Evolutionary conservation across 1,140 invertebrate genomes (phyloP).

Genomic region (Drosophila subpulchrella): DNA sequence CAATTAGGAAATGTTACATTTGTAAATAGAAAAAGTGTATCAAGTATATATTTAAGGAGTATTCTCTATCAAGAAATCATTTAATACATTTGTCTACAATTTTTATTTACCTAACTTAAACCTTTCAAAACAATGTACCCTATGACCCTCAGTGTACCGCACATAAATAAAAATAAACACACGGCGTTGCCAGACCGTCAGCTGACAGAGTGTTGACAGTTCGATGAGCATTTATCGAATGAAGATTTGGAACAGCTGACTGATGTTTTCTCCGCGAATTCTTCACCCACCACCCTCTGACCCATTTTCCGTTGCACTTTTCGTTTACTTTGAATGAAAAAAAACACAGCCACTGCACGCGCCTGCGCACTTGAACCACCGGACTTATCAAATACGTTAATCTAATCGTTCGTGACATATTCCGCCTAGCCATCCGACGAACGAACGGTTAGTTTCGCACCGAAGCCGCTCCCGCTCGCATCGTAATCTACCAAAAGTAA

Average conservation of each 20-base stretch:
- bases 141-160: conserved; percentile 2
- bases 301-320: conserved; percentile 17
- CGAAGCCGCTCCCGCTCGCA: conserved; percentile 48
- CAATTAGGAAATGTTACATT: neutral
- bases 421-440: conserved; percentile 8
- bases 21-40: neutral
- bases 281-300: conserved; percentile 4
- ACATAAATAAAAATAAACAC: conserved; percentile 44
- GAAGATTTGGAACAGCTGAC: conserved; percentile 21
- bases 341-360: conserved; percentile 22
- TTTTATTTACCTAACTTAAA: neutral
- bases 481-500: conserved; percentile 35
- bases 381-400: conserved; percentile 60
- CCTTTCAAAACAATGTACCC: neutral
- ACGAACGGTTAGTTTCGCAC: conserved; percentile 32
- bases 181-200: conserved; percentile 19
- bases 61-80: too few relatives aligned
- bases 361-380: conserved; percentile 51
- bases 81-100: too few relatives aligned
- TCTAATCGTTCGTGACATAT: conserved; percentile 57
- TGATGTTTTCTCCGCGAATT: conserved; percentile 18
- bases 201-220: neutral
- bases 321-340: conserved; percentile 22
- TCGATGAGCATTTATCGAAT: conserved; percentile 8
- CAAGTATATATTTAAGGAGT: too few relatives aligned